Conservation (phyloP, 2,888 invertebrate genomes). For the Troides aeacus region DNA sequence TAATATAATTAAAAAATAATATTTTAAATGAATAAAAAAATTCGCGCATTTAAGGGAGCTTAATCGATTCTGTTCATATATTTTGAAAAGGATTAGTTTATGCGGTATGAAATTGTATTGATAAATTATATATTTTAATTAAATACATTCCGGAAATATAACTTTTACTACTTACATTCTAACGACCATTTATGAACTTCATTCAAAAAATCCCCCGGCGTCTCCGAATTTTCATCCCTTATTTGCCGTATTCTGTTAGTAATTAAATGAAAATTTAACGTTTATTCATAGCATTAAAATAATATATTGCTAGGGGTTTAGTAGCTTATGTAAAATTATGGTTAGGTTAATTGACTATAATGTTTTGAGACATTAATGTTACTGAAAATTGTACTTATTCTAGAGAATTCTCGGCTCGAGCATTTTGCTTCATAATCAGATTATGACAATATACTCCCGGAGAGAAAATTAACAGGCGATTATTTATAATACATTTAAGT, state of each 20-base stretch:
- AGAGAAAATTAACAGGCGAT: not conserved
- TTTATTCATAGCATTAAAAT: no score
- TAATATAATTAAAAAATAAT: no score
- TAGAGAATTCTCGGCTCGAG: not conserved
- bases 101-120: no score
- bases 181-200: constrained; percentile 90
- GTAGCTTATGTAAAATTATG: no score
- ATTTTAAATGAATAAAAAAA: no score
- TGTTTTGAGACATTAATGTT: not conserved
- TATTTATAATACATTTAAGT: not conserved
- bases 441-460: not conserved
- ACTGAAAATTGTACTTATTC: not conserved
- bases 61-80: no score
- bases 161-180: constrained; percentile 81
- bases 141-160: not conserved
- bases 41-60: no score
- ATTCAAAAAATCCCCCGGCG: constrained; percentile 83
- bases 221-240: constrained; percentile 78
- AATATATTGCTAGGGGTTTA: no score
- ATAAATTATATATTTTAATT: no score
- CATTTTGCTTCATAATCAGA: no score
- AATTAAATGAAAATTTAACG: no score
- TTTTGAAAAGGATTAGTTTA: no score
- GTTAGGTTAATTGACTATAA: not conserved
- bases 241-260: constrained; percentile 78